Conservation (phyloP, 2,113 vertebrate species). For the Aphyosemion australe region DNA sequence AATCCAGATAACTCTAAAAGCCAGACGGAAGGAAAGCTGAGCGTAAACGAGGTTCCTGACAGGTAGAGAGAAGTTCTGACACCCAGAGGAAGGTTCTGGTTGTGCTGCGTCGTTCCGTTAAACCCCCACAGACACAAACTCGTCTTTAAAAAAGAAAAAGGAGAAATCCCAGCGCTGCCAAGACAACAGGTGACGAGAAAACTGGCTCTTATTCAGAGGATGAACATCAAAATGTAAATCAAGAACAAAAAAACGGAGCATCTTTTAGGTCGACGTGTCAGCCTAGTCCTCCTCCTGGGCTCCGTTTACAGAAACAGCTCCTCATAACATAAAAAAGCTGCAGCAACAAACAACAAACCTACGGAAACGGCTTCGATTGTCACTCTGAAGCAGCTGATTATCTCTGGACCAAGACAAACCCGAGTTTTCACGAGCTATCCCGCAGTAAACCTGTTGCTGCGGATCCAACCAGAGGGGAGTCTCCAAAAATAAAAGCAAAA, state of each 20-base stretch:
- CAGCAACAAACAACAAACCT: not conserved
- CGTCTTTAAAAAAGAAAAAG: conserved; percentile 11
- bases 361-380: conserved; percentile 6
- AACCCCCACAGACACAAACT: not conserved
- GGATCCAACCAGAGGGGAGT: not conserved
- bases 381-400: not conserved
- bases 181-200: not conserved
- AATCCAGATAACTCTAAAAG: not conserved
- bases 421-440: not conserved
- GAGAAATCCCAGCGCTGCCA: not conserved
- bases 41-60: conserved; percentile 29
- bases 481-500: not conserved
- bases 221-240: conserved; percentile 2
- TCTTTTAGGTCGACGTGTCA: not conserved
- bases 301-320: not conserved
- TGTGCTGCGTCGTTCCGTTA: conserved; percentile 27
- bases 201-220: conserved; percentile 7
- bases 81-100: conserved; percentile 15
- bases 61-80: conserved; percentile 1
- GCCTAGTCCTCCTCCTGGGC: conserved; percentile 8
- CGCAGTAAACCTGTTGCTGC: conserved; percentile 21
- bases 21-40: not conserved
- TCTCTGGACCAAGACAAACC: not conserved
- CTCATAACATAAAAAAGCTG: conserved; percentile 1
- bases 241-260: not conserved